phyloP scores from a whole-genome alignment of 2,888 invertebrate genomes.

The Epicampocera succincta region DNA sequence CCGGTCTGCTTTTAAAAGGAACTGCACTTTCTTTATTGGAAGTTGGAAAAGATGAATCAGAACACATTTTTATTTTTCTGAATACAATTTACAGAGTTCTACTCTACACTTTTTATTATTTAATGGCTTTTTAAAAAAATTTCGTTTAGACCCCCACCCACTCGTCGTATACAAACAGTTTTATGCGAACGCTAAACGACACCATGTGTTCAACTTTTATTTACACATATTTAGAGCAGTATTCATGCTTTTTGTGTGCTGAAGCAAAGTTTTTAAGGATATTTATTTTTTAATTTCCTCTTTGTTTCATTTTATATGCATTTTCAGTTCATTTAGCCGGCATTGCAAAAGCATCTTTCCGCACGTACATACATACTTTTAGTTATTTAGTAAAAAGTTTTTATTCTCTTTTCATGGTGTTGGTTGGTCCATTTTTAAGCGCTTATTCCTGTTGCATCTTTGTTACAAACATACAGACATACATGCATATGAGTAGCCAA shows the following conservation, averaged over 20 bases:
- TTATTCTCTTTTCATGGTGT: conserved; percentile 44
- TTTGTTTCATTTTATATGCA: conserved; percentile 51
- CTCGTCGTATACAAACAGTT: neutral
- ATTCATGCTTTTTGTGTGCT: conserved; percentile 42
- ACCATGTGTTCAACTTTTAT: conserved; percentile 65
- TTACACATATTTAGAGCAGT: conserved; percentile 38
- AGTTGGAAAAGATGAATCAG: conserved; percentile 39
- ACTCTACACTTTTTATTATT: neutral
- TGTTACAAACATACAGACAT: conserved; percentile 19
- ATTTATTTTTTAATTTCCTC: conserved; percentile 46
- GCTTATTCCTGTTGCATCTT: neutral
- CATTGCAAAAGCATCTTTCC: conserved; percentile 46
- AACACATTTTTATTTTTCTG: conserved; percentile 28
- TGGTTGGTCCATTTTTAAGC: conserved; percentile 36
- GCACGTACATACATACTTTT: conserved; percentile 21
- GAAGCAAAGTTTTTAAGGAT: conserved; percentile 45
- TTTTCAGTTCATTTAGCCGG: conserved; percentile 69
- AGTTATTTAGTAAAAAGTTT: conserved; percentile 67
- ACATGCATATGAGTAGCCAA: too few species aligned
- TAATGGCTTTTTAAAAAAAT: conserved; percentile 30
- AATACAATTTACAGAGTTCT: conserved; percentile 32
- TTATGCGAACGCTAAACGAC: conserved; percentile 50
- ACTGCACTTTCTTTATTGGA: conserved; percentile 29
- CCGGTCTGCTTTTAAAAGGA: neutral
- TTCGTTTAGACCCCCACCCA: conserved; percentile 1